Percentiles rank a stretch among this genome's conserved stretches.
These are phyloP conservation scores for Eupithecia dodoneata DNA, from an alignment of 2,888 invertebrate genomes.

Conservation along the genomic window DNA sequence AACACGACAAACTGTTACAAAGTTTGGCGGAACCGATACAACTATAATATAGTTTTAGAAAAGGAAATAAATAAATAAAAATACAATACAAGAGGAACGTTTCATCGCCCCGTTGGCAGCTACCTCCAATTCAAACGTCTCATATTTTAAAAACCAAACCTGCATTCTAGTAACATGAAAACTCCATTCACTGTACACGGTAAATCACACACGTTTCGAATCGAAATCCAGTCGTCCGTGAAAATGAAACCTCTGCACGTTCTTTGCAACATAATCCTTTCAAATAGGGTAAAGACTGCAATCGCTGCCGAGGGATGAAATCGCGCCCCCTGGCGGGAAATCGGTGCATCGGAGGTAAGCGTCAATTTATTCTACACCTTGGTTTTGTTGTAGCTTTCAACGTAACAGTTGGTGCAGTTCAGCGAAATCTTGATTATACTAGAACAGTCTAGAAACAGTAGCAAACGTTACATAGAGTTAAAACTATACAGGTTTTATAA, in stretches of 20 bases:
- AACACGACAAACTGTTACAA: no score
- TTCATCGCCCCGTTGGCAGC: no score
- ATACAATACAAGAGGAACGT: no score
- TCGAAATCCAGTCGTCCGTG: not conserved
- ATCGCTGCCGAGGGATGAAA: conserved; percentile 5
- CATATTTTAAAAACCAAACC: not conserved
- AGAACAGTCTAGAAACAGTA: no score
- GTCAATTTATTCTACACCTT: conserved; percentile 7
- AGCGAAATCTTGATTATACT: not conserved
- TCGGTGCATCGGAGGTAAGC: conserved; percentile 4
- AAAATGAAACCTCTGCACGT: conserved; percentile 10
- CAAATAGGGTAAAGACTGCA: conserved; percentile 2
- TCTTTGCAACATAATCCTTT: conserved; percentile 11
- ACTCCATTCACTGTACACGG: not conserved
- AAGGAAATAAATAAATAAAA: no score
- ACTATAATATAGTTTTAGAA: no score
- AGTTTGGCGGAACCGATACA: no score
- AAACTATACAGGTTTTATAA: no score
- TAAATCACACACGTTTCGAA: not conserved
- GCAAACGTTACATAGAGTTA: no score
- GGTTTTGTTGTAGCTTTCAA: not conserved
- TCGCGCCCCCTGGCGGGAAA: conserved; percentile 5
- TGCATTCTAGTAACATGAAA: not conserved
- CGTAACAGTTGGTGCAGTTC: not conserved
- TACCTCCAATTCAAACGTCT: not conserved